phyloP scores from a whole-genome alignment of 2,888 invertebrate genomes.

The Mechanitis messenoides region DNA sequence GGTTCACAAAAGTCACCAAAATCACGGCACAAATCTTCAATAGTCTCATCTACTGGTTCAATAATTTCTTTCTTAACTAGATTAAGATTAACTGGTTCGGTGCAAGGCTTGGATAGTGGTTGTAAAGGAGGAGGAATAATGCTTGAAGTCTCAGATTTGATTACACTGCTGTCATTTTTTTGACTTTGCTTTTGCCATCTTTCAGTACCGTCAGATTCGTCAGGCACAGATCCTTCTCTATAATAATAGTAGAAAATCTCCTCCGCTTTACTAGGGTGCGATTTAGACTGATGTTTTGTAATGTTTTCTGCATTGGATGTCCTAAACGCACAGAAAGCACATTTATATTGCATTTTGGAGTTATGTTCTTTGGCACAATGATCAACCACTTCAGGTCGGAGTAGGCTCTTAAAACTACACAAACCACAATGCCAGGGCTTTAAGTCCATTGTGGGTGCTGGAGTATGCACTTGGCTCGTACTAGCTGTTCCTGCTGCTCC shows the following conservation, averaged over 20 bases:
- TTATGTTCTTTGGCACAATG: constrained; percentile 79
- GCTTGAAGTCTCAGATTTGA: constrained; percentile 45
- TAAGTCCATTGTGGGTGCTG: constrained; percentile 65
- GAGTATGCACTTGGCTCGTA: constrained; percentile 14
- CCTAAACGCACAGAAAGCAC: constrained; percentile 79
- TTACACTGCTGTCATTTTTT: constrained; percentile 33
- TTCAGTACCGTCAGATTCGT: constrained; percentile 50
- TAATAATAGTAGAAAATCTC: constrained; percentile 75
- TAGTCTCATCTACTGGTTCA: constrained; percentile 31
- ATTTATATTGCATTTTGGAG: constrained; percentile 82
- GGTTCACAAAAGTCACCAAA: constrained; percentile 69
- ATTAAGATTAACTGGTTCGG: constrained; percentile 43
- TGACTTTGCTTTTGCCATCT: constrained; percentile 58
- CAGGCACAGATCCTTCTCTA: constrained; percentile 54
- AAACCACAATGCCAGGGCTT: constrained; percentile 84
- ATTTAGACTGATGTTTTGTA: constrained; percentile 76
- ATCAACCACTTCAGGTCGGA: constrained; percentile 76
- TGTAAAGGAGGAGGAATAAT: constrained; percentile 12
- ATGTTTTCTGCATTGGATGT: constrained; percentile 74
- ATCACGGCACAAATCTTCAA: constrained; percentile 47
- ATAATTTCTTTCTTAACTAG: constrained; percentile 56
- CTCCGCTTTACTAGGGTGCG: constrained; percentile 67
- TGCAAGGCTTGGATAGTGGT: constrained; percentile 16
- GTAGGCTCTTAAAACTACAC: constrained; percentile 78
- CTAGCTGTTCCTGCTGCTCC: constrained; percentile 38